phyloP scores from a whole-genome alignment of 2,113 vertebrate genomes.

The Myrmecobius fasciatus region DNA sequence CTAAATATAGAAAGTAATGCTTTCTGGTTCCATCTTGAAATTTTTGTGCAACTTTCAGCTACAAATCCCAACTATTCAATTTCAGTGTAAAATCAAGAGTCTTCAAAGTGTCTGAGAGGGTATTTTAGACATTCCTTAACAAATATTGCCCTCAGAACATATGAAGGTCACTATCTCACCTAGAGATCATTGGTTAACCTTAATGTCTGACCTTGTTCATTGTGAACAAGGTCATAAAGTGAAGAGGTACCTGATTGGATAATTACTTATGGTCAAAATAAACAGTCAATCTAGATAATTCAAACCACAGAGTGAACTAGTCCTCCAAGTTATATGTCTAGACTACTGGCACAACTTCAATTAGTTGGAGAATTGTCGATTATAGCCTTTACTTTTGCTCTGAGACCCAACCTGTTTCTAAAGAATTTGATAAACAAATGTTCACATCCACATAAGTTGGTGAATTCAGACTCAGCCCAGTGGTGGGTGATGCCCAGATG shows the following conservation, averaged over 20 bases:
- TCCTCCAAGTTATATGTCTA: not conserved
- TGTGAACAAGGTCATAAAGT: not conserved
- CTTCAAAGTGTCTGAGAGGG: too few species aligned
- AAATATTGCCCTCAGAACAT: too few species aligned
- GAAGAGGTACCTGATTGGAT: not conserved
- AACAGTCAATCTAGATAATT: not conserved
- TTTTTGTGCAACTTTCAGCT: not conserved
- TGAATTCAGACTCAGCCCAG: not conserved
- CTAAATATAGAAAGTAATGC: not conserved
- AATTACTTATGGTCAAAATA: not conserved
- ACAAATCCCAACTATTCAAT: not conserved
- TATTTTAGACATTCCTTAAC: not conserved
- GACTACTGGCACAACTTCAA: not conserved
- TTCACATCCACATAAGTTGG: not conserved
- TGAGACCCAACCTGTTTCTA: not conserved
- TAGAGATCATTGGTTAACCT: fast-evolving
- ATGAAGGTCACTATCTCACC: not conserved
- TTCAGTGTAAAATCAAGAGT: not conserved
- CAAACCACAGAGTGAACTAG: not conserved
- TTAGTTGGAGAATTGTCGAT: not conserved
- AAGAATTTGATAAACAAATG: not conserved
- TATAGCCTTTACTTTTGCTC: not conserved
- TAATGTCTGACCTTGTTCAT: not conserved
- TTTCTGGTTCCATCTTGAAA: not conserved
- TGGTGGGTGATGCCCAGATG: not conserved